Base-by-base conservation (phyloP, 1,140 invertebrate species). In the Listronotus oregonensis region DNA sequence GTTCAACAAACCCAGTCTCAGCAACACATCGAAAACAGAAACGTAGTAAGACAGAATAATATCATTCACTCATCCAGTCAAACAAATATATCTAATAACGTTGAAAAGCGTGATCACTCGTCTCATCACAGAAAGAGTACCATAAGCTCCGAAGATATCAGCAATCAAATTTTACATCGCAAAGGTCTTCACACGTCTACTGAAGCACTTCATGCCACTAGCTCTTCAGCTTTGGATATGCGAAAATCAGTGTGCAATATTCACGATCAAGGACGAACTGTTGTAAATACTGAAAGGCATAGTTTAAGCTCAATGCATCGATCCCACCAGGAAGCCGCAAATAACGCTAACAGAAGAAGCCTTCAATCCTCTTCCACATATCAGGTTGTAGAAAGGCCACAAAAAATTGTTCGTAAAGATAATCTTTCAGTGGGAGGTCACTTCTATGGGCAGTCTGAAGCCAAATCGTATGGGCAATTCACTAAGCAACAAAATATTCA, bases 171-270 rank as follows among this genome's bases (percentile, higher is more conserved):
- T 17, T 82, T 94, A 5, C 89, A 92, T 75, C 84, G 91, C 11
- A 90, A 90, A 72, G 86, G 86, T 18, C 78, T 83, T 11, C 77
- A 82, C 1, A 79, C 82, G 0, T 84, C 84, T 0, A 83, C 85
- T 1, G 81, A 84, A 49, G 79, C 80, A 6, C 80, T 75, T 14
- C 77, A 79, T 49, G 73, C 73, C 5, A 75, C 73, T 6, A 90
- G 89, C n/a, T 87, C 89, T 0, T 88, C 89, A 1, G 90, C 90
- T 14, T 86, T 89, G 11, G 87, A 89, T 70, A 89, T 91, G 73
- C 82, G 89, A 31, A 91, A 90, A 76, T 92, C 90, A 52, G 90
- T 92, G 18, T 85, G 86, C 0, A 92, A 91, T 75, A 78, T 92
- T 0, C 86, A 88, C 15, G 89, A 91, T 65, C 86, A 85, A 66